phyloP scores from a whole-genome alignment of 1,140 invertebrate species.

The Caerostris darwini region DNA sequence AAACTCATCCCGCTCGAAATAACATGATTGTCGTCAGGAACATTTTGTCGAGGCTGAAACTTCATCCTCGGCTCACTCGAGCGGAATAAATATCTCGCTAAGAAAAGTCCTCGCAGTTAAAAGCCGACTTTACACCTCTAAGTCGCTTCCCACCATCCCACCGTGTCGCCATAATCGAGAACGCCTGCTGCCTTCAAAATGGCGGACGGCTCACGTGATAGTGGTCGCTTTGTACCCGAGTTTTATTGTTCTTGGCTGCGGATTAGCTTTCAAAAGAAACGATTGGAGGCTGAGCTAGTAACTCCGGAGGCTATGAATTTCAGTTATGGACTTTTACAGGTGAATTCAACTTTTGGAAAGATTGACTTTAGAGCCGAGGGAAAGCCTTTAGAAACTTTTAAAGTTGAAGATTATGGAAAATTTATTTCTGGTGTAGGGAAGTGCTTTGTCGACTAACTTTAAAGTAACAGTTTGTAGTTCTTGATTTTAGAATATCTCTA shows the following conservation, averaged over 20 bases:
- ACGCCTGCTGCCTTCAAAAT: neutral
- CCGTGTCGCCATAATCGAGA: neutral
- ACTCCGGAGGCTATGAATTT: neutral
- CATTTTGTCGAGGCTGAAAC: neutral
- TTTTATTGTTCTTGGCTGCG: constrained; percentile 13
- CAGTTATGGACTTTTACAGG: constrained; percentile 2
- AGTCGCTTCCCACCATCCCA: neutral
- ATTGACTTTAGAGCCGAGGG: neutral
- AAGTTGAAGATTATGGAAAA: neutral
- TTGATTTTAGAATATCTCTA: too few species aligned
- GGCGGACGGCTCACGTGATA: neutral
- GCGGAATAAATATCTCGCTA: neutral
- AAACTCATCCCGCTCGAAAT: neutral
- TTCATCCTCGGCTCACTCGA: neutral
- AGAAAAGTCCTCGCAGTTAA: neutral
- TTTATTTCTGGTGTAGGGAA: neutral
- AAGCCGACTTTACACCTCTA: neutral
- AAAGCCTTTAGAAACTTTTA: neutral
- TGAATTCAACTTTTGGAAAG: neutral
- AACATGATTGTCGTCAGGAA: neutral
- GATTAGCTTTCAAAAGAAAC: neutral
- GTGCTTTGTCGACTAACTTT: too few species aligned
- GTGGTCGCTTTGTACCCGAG: neutral
- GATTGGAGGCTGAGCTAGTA: neutral
- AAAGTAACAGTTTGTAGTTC: too few species aligned